Percentiles rank a stretch among this genome's conserved stretches.
Evolutionary conservation across 1,140 invertebrate genomes (phyloP).

Genomic region (Neotoxoptera formosana): DNA sequence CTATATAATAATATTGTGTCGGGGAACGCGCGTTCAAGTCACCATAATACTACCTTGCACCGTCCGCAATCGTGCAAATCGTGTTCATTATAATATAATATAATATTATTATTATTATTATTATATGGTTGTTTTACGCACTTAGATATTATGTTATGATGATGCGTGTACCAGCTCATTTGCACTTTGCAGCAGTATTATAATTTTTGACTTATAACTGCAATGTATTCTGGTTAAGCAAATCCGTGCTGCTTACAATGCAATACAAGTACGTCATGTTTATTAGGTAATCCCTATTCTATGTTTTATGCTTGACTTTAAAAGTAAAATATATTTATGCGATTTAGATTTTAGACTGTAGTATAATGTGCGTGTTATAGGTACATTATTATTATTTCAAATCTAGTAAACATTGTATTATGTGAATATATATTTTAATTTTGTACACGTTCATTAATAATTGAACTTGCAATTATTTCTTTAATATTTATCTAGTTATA

Average conservation of each 20-base stretch:
- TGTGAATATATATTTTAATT: neutral
- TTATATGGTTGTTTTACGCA: neutral
- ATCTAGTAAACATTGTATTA: too few species aligned
- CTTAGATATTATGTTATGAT: neutral
- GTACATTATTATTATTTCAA: neutral
- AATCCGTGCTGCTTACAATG: neutral
- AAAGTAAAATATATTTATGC: neutral
- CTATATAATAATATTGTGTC: neutral
- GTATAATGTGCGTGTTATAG: neutral
- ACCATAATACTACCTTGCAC: neutral
- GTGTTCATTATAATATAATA: slow-evolving; percentile 40
- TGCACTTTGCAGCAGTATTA: neutral
- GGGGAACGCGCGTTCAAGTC: slow-evolving; percentile 26
- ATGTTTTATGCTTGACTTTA: neutral
- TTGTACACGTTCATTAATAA: neutral
- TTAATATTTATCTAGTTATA: neutral
- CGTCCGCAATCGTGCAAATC: slow-evolving; percentile 40
- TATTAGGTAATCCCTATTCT: neutral
- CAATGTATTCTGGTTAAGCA: neutral
- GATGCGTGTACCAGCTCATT: neutral
- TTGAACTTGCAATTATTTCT: neutral
- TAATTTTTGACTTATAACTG: neutral
- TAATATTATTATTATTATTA: neutral
- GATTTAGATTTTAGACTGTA: neutral
- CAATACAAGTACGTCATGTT: neutral